Base-by-base conservation (phyloP, 2,113 vertebrate genomes). In the Myrmecophaga tridactyla region DNA sequence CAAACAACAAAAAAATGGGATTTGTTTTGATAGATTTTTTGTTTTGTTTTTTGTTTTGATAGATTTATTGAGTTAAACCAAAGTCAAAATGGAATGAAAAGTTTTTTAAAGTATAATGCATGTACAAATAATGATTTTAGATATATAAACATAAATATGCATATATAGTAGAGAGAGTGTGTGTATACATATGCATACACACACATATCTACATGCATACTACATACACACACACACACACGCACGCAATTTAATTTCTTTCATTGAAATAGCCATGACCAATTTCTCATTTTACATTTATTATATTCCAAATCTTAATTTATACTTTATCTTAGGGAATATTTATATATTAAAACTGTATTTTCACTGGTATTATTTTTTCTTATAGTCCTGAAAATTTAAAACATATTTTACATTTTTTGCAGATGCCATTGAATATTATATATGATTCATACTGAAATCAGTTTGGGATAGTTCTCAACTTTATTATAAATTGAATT, bases 21-120 rank as follows among this genome's bases (percentile, higher is more conserved):
- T 91, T 94, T 93, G 25, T 67, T 84, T 86, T 84, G 63, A 43
- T 62, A 95, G 83, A 78, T n/a, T n/a, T 72, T 86, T 88, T n/a
- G n/a, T n/a, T n/a, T n/a, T n/a, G n/a, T 67, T 84, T n/a, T n/a
- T 94, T 93, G 25, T 67, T 84, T 86, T 84, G 63, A 43, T 62
- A 95, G 83, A 78, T n/a, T n/a, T 88, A 82, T n/a, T 90, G 48
- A 91, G 80, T 67, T 90, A 80, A 63, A 89, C 43, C 25, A 43
- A 46, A 92, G 1, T 46, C n/a, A 86, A 72, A 85, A 78, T 82
- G n/a, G 14, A 84, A 75, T 83, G 9, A 86, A 86, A 14, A 0
- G 48, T 41, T 92, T 92, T 92, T 60, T 6, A 70, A 72, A 34
- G 20, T 86, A 41, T 77, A 87, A 93, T 46, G 3, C 1, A 31